Evolutionary conservation across 2,888 invertebrate genomes (phyloP), one percentile per base, ranked within the genome.

Genomic region (Leucozona laternaria): DNA sequence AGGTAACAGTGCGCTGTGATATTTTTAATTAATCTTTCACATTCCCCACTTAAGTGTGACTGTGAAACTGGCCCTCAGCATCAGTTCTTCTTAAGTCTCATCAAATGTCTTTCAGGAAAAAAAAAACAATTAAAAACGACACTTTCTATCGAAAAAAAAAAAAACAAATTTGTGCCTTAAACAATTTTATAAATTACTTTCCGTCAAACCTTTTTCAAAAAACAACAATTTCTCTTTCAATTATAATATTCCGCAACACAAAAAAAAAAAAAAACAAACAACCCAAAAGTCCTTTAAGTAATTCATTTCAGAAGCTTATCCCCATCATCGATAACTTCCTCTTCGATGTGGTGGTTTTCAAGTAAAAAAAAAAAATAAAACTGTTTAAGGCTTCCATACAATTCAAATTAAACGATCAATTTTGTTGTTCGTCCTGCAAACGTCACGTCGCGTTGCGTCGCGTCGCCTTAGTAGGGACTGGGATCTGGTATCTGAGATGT

Each of bases 261-360:
- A 53, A 28, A 15, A 58, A 58, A 13, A 20, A 17, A 7, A 53
- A 8, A 25, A 58, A 58, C 11, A 20, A 17, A 31, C 20, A 60
- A 22, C 20, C 22, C 8, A 60, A 60, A 37, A 40, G 13, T 60
- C 22, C 60, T 60, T 60, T 3, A 60, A 60, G 60, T 22, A 60
- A 40, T 60, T 60, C 20, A 40, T 40, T 60, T 15, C 13, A 22
- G 4, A 60, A 60, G 60, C 40, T 60, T 60, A 60, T 40, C 22
- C 40, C 15, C 22, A 22, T 15, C 6, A 28, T 53, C 53, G 53
- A 53, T 53, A 22, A 7, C 40, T 40, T 60, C 60, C 60, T 40
- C 40, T 2, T 53, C 15, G 25, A 53, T 15, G 13, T 60, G 15
- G 22, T 31, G 31, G 37, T 34, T 17, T 17, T 58, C 37, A 20